These are phyloP conservation scores for Lagria hirta DNA, from an alignment of 2,888 invertebrate genomes.

Conservation along the genomic window DNA sequence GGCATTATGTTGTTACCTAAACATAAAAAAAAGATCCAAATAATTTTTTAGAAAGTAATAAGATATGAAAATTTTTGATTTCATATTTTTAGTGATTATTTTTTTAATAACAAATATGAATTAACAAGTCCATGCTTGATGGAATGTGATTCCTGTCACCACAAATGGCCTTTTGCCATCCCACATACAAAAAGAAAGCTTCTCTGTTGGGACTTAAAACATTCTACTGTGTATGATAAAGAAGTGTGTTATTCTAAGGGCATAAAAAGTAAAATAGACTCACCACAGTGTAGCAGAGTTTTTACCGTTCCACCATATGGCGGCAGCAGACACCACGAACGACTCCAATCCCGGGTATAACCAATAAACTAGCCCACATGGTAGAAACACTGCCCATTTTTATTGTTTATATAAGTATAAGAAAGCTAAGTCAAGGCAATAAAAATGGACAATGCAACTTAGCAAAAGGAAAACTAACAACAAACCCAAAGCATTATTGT, in stretches of 20 bases:
- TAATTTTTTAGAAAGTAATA: conserved; percentile 7
- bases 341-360: conserved; percentile 50
- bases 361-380: conserved; percentile 52
- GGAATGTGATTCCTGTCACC: conserved; percentile 28
- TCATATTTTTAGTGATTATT: conserved; percentile 13
- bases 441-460: conserved; percentile 41
- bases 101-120: conserved; percentile 18
- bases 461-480: conserved; percentile 54
- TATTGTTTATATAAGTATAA: conserved; percentile 17
- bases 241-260: conserved; percentile 29
- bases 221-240: conserved; percentile 34
- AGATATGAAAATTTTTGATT: conserved; percentile 2
- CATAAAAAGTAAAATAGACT: conserved; percentile 52
- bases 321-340: conserved; percentile 54
- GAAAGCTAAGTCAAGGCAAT: neutral
- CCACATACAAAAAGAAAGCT: conserved; percentile 39
- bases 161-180: conserved; percentile 33
- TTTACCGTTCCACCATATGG: conserved; percentile 51
- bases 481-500: conserved; percentile 57
- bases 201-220: conserved; percentile 9
- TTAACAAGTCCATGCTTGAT: conserved; percentile 22
- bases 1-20: conserved; percentile 64
- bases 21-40: conserved; percentile 12
- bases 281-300: conserved; percentile 55
- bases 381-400: conserved; percentile 44